phyloP scores from a whole-genome alignment of 2,113 vertebrate genomes.

The Nannospalax galili region DNA sequence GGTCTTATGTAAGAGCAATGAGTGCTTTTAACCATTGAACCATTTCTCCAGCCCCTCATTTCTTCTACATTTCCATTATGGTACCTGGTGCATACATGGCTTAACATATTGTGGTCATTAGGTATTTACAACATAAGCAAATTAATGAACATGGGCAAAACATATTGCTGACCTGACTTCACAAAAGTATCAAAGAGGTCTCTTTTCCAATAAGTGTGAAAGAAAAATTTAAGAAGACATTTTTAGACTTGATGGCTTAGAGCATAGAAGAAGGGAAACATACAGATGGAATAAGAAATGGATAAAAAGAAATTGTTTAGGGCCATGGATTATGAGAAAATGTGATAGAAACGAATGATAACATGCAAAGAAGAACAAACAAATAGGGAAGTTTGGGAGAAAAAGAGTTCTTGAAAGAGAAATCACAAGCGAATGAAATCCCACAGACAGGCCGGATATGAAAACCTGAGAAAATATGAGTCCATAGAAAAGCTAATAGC shows the following conservation, averaged over 20 bases:
- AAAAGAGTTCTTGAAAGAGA: conserved; percentile 4
- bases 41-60: too few species aligned
- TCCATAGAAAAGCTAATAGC: background rate
- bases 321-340: background rate
- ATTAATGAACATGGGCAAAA: background rate
- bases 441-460: background rate
- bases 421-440: background rate
- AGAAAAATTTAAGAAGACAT: background rate
- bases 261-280: background rate
- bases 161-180: background rate
- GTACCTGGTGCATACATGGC: background rate
- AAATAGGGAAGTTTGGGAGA: background rate
- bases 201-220: background rate
- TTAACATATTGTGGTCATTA: background rate
- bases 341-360: background rate
- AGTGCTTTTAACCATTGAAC: too few species aligned
- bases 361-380: background rate
- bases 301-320: background rate
- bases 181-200: background rate
- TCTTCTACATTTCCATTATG: background rate
- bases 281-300: background rate
- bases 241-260: background rate
- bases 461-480: background rate
- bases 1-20: too few species aligned
- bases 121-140: conserved; percentile 14